Evolutionary conservation across 2,888 invertebrate species (phyloP), one percentile per base, ranked within the genome.

Genomic region (Frankliniella fusca): DNA sequence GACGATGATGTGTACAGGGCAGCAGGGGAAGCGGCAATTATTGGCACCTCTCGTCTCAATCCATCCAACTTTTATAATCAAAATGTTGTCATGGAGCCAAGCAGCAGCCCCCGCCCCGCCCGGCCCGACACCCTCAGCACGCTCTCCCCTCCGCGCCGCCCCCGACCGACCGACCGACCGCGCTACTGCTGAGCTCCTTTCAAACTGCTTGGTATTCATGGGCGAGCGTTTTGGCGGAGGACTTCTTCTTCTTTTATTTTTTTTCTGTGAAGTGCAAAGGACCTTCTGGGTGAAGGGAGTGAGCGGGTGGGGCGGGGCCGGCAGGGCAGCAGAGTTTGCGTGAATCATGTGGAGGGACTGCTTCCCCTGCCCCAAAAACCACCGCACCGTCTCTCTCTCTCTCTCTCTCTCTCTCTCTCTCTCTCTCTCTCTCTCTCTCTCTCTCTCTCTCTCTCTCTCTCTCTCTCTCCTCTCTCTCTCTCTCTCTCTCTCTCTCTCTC

Each of bases 181-280:
- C 38, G 38, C 38, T 38, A 38, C 38, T 38, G 38, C 70, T 76
- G 23, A 27, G 23, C 27, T 23, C 70, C 70, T 76, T 76, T 23
- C 27, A 76, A 76, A 27, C 70, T 76, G 70, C 70, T 76, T 76
- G 70, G 70, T 76, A 76, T 76, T 76, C 70, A 76, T 76, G 70
- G 70, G 27, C 23, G 61, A 27, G 27, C 70, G 70, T 76, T 76
- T 76, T 76, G 70, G 23, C 70, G 70, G 70, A 76, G 70, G 70
- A 76, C 70, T 76, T 76, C 70, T 76, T 61, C 15, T 61, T 76
- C 27, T 38, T 38, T 76, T 76, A 27, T 76, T 61, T n/a, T 61
- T 76, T 76, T 38, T 38, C 38, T 27, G 70, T 76, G 70, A 76
- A 76, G 70, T 76, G 70, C 70, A 76, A 76, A 76, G 70, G 70